Percentiles rank a stretch among this genome's conserved stretches.
phyloP scores from a whole-genome alignment of 2,113 vertebrate species.

The Thalassarche chlororhynchos region DNA sequence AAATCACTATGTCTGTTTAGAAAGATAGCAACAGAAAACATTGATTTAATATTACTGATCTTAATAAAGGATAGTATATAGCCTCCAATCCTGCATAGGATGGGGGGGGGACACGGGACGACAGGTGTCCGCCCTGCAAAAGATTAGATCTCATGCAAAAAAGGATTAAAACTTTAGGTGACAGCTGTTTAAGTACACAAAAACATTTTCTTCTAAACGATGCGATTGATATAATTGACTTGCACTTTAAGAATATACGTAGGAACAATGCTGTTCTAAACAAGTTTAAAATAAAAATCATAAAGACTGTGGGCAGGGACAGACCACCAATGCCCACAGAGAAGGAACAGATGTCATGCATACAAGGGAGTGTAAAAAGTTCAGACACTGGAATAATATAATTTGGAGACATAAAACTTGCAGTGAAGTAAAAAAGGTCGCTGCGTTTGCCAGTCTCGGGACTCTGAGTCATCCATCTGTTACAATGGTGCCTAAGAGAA shows the following conservation, averaged over 20 bases:
- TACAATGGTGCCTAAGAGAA: not conserved
- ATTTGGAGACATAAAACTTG: not conserved
- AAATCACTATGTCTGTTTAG: not conserved
- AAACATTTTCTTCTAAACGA: not conserved
- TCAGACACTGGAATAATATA: not conserved
- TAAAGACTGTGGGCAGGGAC: not conserved
- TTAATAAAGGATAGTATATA: not conserved
- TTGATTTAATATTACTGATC: not conserved
- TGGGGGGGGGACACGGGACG: fast-evolving
- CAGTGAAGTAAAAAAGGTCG: not conserved
- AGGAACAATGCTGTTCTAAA: not conserved
- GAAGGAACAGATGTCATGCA: not conserved
- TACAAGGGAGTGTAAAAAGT: not conserved
- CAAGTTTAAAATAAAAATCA: not conserved
- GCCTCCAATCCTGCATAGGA: not conserved
- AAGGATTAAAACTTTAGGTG: not conserved
- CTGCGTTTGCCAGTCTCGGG: not conserved
- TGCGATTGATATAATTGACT: not conserved
- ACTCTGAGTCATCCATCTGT: not conserved
- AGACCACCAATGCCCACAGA: not conserved
- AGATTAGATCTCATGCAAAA: not conserved
- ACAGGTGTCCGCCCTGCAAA: not conserved
- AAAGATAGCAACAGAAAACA: not conserved
- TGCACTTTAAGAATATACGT: not conserved
- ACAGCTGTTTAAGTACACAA: not conserved